Evolutionary conservation across 2,113 vertebrate genomes (phyloP), one percentile per base, ranked within the genome.

Genomic region (Numida meleagris): DNA sequence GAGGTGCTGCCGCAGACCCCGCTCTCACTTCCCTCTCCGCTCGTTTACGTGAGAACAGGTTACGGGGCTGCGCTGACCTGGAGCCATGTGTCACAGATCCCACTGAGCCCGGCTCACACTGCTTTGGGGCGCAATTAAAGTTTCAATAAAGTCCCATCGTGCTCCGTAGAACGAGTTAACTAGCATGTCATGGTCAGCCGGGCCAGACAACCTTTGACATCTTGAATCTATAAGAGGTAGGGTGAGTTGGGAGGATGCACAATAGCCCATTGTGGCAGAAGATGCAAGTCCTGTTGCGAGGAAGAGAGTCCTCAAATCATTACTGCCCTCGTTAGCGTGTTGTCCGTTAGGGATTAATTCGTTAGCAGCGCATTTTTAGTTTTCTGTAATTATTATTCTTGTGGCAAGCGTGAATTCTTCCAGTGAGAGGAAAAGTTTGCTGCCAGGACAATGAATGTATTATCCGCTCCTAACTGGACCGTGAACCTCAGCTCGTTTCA

Each of bases 171-270:
- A 97, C 77, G 96, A 98, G 98, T 98, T 98, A 98, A 98, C 98
- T 98, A 97, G 97, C 98, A 98, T 98, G 98, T 98, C 96, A 96
- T 98, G 98, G 98, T 98, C 98, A 98, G 97, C 94, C 97, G 97
- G 98, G 98, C 98, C 98, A 98, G 98, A 97, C 98, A 98, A 99
- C 99, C 99, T 99, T 98, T 99, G 99, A 99, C 99, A 98, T 98
- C 97, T 97, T 96, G 96, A 97, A 97, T 98, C 97, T 97, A 78
- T 97, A 97, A 96, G 97, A 97, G 96, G 96, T 97, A 96, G 96
- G 96, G 95, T 62, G 96, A 97, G 96, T 96, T 95, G 94, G 96
- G 97, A 97, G 96, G 97, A 97, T 96, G 97, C 95, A 99, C 98
- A 99, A 99, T 98, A 97, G 98, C 94, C 98, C 98, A 98, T 99